These are phyloP conservation scores for Sparus aurata DNA, from an alignment of 2,797 vertebrate genomes.

Conservation along the genomic window DNA sequence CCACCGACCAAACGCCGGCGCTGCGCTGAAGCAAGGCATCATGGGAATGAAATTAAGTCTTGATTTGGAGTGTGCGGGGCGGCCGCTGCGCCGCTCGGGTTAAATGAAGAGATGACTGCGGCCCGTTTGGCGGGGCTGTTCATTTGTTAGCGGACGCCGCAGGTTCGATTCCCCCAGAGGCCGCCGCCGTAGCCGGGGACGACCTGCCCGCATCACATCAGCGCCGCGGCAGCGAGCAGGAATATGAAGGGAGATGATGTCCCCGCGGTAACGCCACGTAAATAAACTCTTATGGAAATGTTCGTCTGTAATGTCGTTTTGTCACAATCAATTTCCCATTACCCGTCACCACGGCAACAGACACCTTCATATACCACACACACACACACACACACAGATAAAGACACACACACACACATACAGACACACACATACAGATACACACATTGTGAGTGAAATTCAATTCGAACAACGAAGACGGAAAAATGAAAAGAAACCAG, in stretches of 20 bases:
- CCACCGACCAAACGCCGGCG: background rate
- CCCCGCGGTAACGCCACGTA: constrained; percentile 59
- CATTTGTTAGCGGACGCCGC: constrained; percentile 73
- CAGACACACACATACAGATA: constrained; percentile 22
- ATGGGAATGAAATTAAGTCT: constrained; percentile 73
- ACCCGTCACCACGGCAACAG: constrained; percentile 67
- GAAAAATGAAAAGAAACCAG: constrained; percentile 74
- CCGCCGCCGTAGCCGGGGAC: background rate
- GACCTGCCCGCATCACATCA: constrained; percentile 42
- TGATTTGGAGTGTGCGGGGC: constrained; percentile 54
- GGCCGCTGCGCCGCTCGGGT: constrained; percentile 42
- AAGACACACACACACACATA: constrained; percentile 37
- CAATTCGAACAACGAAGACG: constrained; percentile 61
- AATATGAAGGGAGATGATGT: constrained; percentile 65
- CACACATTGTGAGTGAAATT: constrained; percentile 49
- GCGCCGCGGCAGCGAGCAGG: constrained; percentile 28
- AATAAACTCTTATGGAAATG: constrained; percentile 80
- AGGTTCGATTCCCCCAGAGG: constrained; percentile 75
- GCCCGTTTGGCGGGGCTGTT: constrained; percentile 68
- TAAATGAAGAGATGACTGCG: constrained; percentile 72
- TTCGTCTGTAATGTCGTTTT: constrained; percentile 74
- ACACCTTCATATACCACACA: constrained; percentile 7
- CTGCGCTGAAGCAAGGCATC: constrained; percentile 45
- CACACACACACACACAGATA: constrained; percentile 20
- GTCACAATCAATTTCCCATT: constrained; percentile 83